Evolutionary conservation across 2,888 invertebrate genomes (phyloP), one percentile per base, ranked within the genome.

Genomic region (Eupeodes luniger): DNA sequence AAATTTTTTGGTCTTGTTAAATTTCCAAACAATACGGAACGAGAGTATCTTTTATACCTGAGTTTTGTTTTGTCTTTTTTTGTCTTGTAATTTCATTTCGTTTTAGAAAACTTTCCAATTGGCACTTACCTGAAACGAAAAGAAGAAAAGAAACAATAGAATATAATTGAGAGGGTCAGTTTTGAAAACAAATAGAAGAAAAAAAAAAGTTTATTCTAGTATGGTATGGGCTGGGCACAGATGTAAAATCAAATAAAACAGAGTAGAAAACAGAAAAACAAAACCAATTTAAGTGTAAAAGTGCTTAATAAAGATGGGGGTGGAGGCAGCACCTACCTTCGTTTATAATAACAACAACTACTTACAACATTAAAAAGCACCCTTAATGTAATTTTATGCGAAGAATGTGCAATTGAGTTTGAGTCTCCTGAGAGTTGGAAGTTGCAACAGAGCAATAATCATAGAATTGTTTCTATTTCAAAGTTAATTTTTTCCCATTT

Each of bases 121-220:
- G 85, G 53, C 88, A 85, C 88, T 88, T 85, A 85, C 85, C 81
- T 85, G 74, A 10, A 81, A 81, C 49, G 53, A 74, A 2, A 77
- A 77, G 57, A 55, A 61, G 11, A 44, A 72, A 69, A n/a, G 59
- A 80, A 67, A 72, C 66, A 84, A 61, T 61, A 72, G 40, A 40
- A 40, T 7, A 40, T 40, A 40, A 40, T 40, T 40, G 40, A 40
- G 67, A 67, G 59, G 84, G 79, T 86, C 79, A 86, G 64, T 75
- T 79, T 69, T 47, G 36, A 69, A 59, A 27, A 27, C 27, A 27
- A 27, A 27, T 27, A 49, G n/a, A 67, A 57, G 40, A 62, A 19
- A 67, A 51, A 74, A 74, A 78, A 47, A 59, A 59, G 2, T 14
- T 14, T 1, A 27, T 59, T 3, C 2, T 6, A 7, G 19, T 2